phyloP scores from a whole-genome alignment of 2,113 vertebrate species.

The Callaeas wilsoni region DNA sequence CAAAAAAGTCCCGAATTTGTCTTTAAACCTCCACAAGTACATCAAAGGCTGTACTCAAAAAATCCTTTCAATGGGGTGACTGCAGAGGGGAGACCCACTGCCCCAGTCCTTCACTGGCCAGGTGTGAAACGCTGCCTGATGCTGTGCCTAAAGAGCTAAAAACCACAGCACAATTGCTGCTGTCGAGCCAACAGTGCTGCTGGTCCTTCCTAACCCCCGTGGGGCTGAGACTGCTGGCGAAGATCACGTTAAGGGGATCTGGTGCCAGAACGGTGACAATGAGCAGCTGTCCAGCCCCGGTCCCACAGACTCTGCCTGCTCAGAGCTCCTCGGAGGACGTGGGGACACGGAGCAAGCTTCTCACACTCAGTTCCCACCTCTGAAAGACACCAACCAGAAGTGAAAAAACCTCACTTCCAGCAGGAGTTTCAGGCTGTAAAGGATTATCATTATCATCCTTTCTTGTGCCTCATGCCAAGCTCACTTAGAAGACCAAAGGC shows the following conservation, averaged over 20 bases:
- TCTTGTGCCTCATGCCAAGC: not conserved
- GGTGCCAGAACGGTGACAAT: not conserved
- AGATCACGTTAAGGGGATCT: fast-evolving
- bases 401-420: not conserved
- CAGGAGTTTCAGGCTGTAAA: not conserved
- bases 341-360: not conserved
- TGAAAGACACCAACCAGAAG: not conserved
- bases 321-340: not conserved
- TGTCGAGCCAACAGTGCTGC: not conserved
- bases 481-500: not conserved
- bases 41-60: not conserved
- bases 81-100: not conserved
- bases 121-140: not conserved
- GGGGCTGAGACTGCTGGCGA: not conserved
- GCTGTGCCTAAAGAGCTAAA: not conserved
- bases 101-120: not conserved
- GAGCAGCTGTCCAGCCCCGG: not conserved
- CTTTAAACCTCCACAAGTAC: not conserved
- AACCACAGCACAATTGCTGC: not conserved
- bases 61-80: fast-evolving
- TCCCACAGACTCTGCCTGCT: not conserved
- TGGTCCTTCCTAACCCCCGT: not conserved
- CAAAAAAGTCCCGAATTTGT: not conserved
- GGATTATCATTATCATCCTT: not conserved
- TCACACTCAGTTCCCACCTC: not conserved